These are phyloP conservation scores for Dasypolia templi DNA, from an alignment of 2,888 invertebrate genomes.

Conservation along the genomic window DNA sequence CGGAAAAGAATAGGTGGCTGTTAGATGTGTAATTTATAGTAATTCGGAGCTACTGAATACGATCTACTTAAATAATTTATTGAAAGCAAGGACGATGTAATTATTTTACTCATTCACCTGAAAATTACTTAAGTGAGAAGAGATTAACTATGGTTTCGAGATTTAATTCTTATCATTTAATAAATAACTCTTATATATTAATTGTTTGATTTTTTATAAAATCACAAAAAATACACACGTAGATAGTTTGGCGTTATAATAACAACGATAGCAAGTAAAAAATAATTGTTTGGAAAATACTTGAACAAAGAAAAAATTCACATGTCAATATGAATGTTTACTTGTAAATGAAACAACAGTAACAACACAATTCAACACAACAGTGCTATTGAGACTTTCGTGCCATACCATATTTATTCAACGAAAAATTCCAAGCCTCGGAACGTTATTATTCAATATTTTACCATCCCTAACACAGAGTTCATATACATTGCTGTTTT, in stretches of 20 bases:
- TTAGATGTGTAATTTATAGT: constrained; percentile 38
- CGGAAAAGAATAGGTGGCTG: constrained; percentile 38
- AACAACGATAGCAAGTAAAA: background rate
- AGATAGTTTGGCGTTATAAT: background rate
- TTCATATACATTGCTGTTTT: constrained; percentile 73
- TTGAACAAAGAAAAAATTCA: constrained; percentile 40
- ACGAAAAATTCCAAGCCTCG: constrained; percentile 76
- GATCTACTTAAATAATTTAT: constrained; percentile 42
- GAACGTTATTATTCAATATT: constrained; percentile 72
- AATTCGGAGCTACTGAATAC: constrained; percentile 46
- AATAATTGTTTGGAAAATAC: constrained; percentile 27
- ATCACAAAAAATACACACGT: background rate
- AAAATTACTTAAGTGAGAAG: constrained; percentile 19
- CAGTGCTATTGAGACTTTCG: constrained; percentile 65
- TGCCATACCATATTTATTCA: constrained; percentile 76
- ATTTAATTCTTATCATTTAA: background rate
- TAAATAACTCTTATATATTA: background rate
- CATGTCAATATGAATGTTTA: constrained; percentile 45
- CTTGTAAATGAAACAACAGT: constrained; percentile 47
- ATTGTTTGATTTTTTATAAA: background rate
- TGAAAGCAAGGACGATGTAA: constrained; percentile 64
- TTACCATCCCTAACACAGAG: constrained; percentile 66
- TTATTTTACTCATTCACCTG: constrained; percentile 43
- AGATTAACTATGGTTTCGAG: constrained; percentile 28
- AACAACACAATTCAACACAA: constrained; percentile 62